Evolutionary conservation across 2,797 vertebrate species (phyloP), one percentile per base, ranked within the genome.

Genomic region (Urosaurus nigricauda): DNA sequence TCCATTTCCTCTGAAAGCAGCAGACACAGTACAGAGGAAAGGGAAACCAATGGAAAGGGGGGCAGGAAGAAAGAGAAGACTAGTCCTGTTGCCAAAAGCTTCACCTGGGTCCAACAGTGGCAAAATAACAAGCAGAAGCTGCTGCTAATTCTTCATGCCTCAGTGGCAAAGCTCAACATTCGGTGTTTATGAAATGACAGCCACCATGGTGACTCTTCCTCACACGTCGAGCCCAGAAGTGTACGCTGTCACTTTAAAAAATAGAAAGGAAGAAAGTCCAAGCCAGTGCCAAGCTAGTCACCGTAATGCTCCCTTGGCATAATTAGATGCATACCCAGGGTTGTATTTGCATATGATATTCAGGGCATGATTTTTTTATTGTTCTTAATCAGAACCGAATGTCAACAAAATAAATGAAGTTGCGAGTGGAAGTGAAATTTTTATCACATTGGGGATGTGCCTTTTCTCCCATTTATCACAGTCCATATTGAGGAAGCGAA

Each of bases 321-420:
- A 97, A 98, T 97, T 98, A 98, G 98, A 99, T 98, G 98, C 98
- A 98, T 98, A 98, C 98, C 98, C 98, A 97, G 98, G 97, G 98
- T 97, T 98, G 96, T 97, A 99, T 99, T 99, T 98, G 98, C 99
- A 99, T 99, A 98, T 98, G 98, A 98, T 99, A 98, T 98, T 98
- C 98, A 98, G 98, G 98, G 98, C 98, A 98, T 98, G 98, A 97
- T 98, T 98, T 98, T 98, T 99, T 99, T 98, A 98, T 99, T 99
- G 98, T 99, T 99, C 99, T 99, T 99, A 99, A 99, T 99, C 99
- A 99, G 98, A 98, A 98, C 97, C 97, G 98, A 99, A 98, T 99
- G 98, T 99, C 98, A 99, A 99, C 98, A 99, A 98, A 99, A 99
- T 99, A 99, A 99, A 99, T 99, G 98, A 99, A 99, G 98, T 99